phyloP scores from a whole-genome alignment of 2,113 vertebrate genomes.

The Sinocyclocheilus anshuiensis region DNA sequence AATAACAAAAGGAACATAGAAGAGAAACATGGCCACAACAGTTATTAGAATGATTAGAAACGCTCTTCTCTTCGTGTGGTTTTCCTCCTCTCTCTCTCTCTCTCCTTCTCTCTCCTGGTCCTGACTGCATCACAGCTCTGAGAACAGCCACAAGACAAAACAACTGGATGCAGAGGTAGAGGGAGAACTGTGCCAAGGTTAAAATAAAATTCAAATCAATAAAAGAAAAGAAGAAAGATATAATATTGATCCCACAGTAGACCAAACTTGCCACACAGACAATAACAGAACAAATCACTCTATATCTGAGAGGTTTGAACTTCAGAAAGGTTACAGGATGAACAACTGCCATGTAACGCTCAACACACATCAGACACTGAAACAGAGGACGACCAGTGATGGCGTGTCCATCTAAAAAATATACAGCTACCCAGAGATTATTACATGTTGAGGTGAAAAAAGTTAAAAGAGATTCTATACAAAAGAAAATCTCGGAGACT shows the following conservation, averaged over 20 bases:
- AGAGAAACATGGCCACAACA: neutral
- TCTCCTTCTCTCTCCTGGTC: conserved; percentile 14
- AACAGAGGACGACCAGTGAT: neutral
- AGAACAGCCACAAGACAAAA: conserved; percentile 20
- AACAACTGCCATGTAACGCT: neutral
- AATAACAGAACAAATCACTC: conserved; percentile 12
- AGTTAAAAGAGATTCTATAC: too few species aligned
- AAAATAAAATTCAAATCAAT: neutral
- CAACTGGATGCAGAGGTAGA: conserved; percentile 6
- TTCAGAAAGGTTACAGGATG: neutral
- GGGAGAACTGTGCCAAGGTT: neutral
- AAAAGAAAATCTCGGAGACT: neutral
- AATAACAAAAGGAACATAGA: neutral
- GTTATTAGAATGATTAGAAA: conserved; percentile 16
- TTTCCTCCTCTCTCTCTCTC: neutral
- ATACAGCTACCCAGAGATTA: accelerated
- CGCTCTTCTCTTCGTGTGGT: conserved; percentile 29
- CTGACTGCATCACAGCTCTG: conserved; percentile 23
- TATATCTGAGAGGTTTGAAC: conserved; percentile 21
- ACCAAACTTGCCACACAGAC: conserved; percentile 2
- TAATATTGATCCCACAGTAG: neutral
- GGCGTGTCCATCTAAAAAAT: neutral
- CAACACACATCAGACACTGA: neutral
- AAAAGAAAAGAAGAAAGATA: neutral
- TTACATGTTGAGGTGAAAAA: neutral